phyloP scores from a whole-genome alignment of 2,888 invertebrate species.

The Microplitis manilae region DNA sequence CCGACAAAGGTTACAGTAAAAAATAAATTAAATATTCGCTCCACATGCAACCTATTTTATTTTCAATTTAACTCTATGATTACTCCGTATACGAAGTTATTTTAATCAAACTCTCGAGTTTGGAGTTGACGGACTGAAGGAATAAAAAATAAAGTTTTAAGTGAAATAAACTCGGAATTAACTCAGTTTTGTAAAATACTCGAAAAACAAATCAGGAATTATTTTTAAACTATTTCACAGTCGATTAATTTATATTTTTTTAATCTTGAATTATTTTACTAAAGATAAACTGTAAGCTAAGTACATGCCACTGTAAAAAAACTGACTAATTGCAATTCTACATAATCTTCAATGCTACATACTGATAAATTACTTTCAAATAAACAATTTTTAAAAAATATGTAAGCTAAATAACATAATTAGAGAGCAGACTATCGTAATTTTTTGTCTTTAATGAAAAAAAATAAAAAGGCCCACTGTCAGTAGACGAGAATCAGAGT shows the following conservation, averaged over 20 bases:
- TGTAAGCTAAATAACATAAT: too few relatives aligned
- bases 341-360: too few relatives aligned
- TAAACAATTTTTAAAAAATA: too few relatives aligned
- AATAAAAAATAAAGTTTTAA: slow-evolving; percentile 23
- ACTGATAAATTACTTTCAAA: too few relatives aligned
- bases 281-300: too few relatives aligned
- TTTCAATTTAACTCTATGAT: neutral
- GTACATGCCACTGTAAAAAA: too few relatives aligned
- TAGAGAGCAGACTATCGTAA: too few relatives aligned
- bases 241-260: too few relatives aligned
- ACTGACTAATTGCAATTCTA: too few relatives aligned
- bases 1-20: neutral
- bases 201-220: too few relatives aligned
- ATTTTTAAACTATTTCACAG: too few relatives aligned
- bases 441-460: slow-evolving; percentile 5
- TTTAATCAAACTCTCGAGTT: neutral
- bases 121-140: neutral
- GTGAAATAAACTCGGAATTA: slow-evolving; percentile 28
- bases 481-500: slow-evolving; percentile 29
- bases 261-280: too few relatives aligned
- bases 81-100: neutral
- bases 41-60: neutral
- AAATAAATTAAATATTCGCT: neutral
- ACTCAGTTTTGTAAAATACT: neutral
- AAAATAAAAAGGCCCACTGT: slow-evolving; percentile 35